Base-by-base conservation (phyloP, 2,113 vertebrate species). In the Herpailurus yagouaroundi region DNA sequence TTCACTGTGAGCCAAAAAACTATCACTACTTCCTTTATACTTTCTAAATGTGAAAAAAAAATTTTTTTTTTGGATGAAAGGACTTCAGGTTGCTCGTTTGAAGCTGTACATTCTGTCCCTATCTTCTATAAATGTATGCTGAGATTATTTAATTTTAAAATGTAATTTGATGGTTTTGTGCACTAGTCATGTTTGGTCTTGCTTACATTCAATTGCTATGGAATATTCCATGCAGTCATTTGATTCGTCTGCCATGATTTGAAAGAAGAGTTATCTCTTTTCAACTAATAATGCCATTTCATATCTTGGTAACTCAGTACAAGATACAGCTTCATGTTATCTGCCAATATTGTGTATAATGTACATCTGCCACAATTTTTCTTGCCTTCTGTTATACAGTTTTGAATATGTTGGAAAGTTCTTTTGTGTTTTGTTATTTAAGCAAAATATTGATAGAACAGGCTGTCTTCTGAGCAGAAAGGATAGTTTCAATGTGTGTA, bases 101-200 rank as follows among this genome's bases (percentile, higher is more conserved):
- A 86, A 91, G 74, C 97, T 96, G 68, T 84, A 68, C 23, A 63
- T 69, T 84, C 15, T 80, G 71, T 74, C 5, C 10, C 57, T 48
- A 25, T 79, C 48, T 93, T 97, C 77, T 88, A 79, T 52, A 97
- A 97, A 97, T 96, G n/a, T 95, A 68, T 96, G 50, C 89, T 98
- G 88, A 97, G 89, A 95, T 97, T 96, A 95, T 97, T 95, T 98
- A 97, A 97, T 98, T 98, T 98, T 96, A 97, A 96, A 85, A 60
- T 77, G 68, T 86, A 89, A 80, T 57, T 76, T 77, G 48, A 66
- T 96, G 48, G 76, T 96, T 98, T 93, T 97, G 60, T 94, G 55
- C 36, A 92, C 94, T 97, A 91, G 93, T 98, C 98, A 94, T 98
- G 98, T 98, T 98, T 97, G 97, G 96, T 98, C 97, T 98, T 98